A percentile compares a stretch with the other conserved stretches of the same genome.
Conservation (phyloP, 2,888 invertebrate genomes). For the Petrolisthes cinctipes region DNA sequence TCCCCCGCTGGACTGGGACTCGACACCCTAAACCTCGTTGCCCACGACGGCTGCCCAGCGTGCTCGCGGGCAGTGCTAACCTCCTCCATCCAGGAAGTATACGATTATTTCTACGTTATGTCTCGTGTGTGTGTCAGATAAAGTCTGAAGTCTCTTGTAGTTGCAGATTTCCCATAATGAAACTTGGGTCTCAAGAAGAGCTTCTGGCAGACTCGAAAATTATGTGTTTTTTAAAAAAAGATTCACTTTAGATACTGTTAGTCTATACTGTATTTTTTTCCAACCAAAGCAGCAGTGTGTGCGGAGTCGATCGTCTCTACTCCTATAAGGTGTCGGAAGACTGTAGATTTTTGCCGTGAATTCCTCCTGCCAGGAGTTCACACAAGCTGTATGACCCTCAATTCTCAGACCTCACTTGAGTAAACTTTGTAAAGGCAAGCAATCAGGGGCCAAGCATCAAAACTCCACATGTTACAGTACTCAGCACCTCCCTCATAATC, state of each 20-base stretch:
- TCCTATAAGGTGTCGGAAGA: conserved; percentile 42
- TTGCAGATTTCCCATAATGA: conserved; percentile 55
- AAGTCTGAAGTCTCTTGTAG: conserved; percentile 61
- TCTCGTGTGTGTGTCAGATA: conserved; percentile 59
- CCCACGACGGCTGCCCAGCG: conserved; percentile 57
- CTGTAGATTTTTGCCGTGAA: conserved; percentile 54
- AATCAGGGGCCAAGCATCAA: conserved; percentile 62
- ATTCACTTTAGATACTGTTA: conserved; percentile 52
- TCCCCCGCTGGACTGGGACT: conserved; percentile 48
- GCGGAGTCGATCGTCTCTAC: conserved; percentile 30
- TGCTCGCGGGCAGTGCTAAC: conserved; percentile 55
- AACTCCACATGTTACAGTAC: conserved; percentile 60
- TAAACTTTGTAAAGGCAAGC: conserved; percentile 59
- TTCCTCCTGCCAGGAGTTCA: conserved; percentile 59
- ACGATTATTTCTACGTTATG: conserved; percentile 63
- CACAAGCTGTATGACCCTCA: conserved; percentile 35
- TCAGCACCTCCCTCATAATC: conserved; percentile 55
- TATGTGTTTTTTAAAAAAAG: conserved; percentile 43
- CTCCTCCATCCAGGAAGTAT: conserved; percentile 63
- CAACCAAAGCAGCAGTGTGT: conserved; percentile 35
- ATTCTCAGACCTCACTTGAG: conserved; percentile 58
- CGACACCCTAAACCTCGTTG: conserved; percentile 58
- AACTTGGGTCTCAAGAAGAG: conserved; percentile 60
- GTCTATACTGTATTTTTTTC: conserved; percentile 35
- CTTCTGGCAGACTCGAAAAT: conserved; percentile 60